Conservation (phyloP, 2,888 invertebrate species). For the Lasius platythorax region DNA sequence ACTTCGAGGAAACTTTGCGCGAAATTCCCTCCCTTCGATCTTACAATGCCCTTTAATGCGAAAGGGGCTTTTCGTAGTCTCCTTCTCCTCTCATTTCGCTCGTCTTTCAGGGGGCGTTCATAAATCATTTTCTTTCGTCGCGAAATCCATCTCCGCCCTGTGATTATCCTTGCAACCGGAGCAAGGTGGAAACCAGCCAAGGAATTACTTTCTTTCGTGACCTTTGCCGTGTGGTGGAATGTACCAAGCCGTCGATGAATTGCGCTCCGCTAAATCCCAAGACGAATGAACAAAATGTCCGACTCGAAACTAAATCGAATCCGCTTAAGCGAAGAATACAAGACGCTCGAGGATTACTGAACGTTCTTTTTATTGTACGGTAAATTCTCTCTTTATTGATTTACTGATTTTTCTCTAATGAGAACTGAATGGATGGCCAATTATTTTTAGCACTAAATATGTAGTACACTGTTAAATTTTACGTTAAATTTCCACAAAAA, state of each 20-base stretch:
- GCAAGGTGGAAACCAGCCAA: constrained; percentile 50
- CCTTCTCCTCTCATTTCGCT: background rate
- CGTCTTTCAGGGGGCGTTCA: constrained; percentile 43
- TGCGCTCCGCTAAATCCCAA: constrained; percentile 1
- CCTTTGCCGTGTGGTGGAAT: constrained; percentile 49
- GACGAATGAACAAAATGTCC: constrained; percentile 21
- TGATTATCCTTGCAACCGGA: constrained; percentile 55
- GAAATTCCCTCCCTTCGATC: constrained; percentile 63
- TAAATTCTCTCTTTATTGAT: background rate
- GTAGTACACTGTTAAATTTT: background rate
- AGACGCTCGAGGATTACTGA: constrained; percentile 2
- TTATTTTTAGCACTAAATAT: background rate
- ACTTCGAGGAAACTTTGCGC: constrained; percentile 58
- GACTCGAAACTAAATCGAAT: constrained; percentile 32
- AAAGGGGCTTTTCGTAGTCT: constrained; percentile 37
- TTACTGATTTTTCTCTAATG: background rate
- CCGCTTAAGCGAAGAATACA: background rate
- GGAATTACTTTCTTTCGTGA: constrained; percentile 63
- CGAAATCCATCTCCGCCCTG: constrained; percentile 54
- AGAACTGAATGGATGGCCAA: no score
- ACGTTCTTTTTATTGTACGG: background rate
- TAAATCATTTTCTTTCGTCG: constrained; percentile 70
- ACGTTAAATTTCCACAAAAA: background rate
- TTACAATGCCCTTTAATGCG: constrained; percentile 68
- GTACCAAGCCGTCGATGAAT: constrained; percentile 22